Evolutionary conservation across 1,140 invertebrate genomes (phyloP), one percentile per base, ranked within the genome.

Genomic region (Carposina sasakii): DNA sequence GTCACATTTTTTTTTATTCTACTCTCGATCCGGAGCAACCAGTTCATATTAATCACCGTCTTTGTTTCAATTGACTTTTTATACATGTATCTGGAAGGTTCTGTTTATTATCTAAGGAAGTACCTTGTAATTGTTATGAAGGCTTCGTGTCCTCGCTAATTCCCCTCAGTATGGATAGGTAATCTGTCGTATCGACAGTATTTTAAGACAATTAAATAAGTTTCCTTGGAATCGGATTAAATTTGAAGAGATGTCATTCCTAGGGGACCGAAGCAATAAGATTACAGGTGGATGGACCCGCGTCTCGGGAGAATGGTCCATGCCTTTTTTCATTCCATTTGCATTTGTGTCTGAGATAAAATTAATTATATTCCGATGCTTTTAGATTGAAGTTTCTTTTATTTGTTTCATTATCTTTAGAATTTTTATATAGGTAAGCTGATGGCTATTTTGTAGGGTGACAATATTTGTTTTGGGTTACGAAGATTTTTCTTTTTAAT

Each of bases 221-320:
- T 50, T 53, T 48, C 51, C 30, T 48, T 23, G 28, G 21, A 56
- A 67, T 61, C 52, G 49, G 52, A 62, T 62, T 62, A 62, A 8
- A 26, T 53, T 52, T 19, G 48, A 34, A 57, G 43, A 52, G 33
- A 54, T 57, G 44, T 48, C 48, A 49, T 52, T 55, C 57, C 57
- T 34, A 17, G 2, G 57, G 46, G 65, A 56, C 41, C 56, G 43
- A 37, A 26, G 44, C 12, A 58, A 64, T 68, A 57, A 56, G 49
- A 68, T 63, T 68, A 62, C 51, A 54, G 59, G 49, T 54, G 45
- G 17, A 30, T 22, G 17, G 28, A 17, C 36, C 19, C 33, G 26
- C 46, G 21, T n/a, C n/a, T n/a, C n/a, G n/a, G n/a, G n/a, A n/a
- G n/a, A n/a, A n/a, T n/a, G n/a, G n/a, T n/a, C n/a, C n/a, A n/a